Base-by-base conservation (phyloP, 2,888 invertebrate genomes). In the Synergus japonicus region DNA sequence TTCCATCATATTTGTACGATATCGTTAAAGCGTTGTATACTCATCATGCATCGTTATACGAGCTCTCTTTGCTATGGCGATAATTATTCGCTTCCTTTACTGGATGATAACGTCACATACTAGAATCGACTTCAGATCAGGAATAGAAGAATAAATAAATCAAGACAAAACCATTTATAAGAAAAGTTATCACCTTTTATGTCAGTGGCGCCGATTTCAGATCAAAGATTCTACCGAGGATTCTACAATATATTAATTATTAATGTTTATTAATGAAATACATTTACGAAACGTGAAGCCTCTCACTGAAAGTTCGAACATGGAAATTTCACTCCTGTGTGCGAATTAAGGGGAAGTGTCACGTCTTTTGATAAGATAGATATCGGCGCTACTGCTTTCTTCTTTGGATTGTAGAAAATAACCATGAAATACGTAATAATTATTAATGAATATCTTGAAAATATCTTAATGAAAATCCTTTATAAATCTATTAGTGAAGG, bases 21-120 rank as follows among this genome's bases (percentile, higher is more conserved):
- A 88, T 83, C 85, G 84, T 87, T 86, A 82, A 78, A 85, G 83
- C 79, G 82, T 83, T 86, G 83, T 86, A 82, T 84, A 87, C 85
- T 84, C 81, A 80, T 84, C 84, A 83, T 85, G 82, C 82, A 79
- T 82, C 81, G 80, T 83, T 85, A 82, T 84, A 81, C 81, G 82
- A 83, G 85, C 85, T 83, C 83, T 83, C 83, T 86, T 87, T 84
- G 85, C 84, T 83, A 84, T 83, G 79, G 81, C 77, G n/a, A 84
- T 83, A 79, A 73, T 58, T 76, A 81, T 80, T 84, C 84, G 79
- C 79, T 79, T 84, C 78, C 76, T 78, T 78, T 15, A 12, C 76
- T 58, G 60, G 65, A 67, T 76, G 22, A 37, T n/a, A n/a, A 78
- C 41, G 65, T n/a, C 77, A 65, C 46, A 66, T 22, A 46, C 2